Base-by-base conservation (phyloP, 1,140 invertebrate species). In the Triops longicaudatus region DNA sequence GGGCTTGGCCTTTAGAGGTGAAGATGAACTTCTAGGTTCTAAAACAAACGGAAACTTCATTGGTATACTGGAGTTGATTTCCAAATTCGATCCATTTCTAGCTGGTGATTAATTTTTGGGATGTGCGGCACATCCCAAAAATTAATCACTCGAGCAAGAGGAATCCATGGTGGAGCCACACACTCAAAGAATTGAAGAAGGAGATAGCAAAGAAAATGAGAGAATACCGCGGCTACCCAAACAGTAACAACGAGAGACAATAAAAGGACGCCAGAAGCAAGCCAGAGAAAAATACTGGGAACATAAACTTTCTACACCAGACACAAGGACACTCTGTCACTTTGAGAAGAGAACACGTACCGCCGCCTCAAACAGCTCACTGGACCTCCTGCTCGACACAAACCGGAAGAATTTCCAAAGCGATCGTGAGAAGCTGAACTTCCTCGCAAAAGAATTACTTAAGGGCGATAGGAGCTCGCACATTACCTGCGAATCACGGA, bases 51-150 rank as follows among this genome's bases (percentile, higher is more conserved):
- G n/a, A n/a, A n/a, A n/a, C n/a, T n/a, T n/a, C n/a, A n/a, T n/a
- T n/a, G n/a, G n/a, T n/a, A n/a, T n/a, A n/a, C n/a, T n/a, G n/a
- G n/a, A n/a, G n/a, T n/a, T n/a, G n/a, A n/a, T n/a, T n/a, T n/a
- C n/a, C n/a, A n/a, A n/a, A n/a, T n/a, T n/a, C n/a, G n/a, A n/a
- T n/a, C n/a, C n/a, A n/a, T n/a, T n/a, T n/a, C n/a, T n/a, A n/a
- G n/a, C n/a, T n/a, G n/a, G n/a, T n/a, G n/a, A n/a, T n/a, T n/a
- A n/a, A n/a, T n/a, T n/a, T n/a, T n/a, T n/a, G n/a, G n/a, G n/a
- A n/a, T n/a, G n/a, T n/a, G n/a, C n/a, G n/a, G 28, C 31, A 27
- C 74, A 75, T 75, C 1, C 74, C 74, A 6, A 75, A 26, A 42
- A 75, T 43, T 50, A 75, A 41, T 42, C n/a, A 50, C 0, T 75